Conservation (phyloP, 37 sponge, comb jelly and placozoan genomes). For the Diacarnus erythraeanus region DNA sequence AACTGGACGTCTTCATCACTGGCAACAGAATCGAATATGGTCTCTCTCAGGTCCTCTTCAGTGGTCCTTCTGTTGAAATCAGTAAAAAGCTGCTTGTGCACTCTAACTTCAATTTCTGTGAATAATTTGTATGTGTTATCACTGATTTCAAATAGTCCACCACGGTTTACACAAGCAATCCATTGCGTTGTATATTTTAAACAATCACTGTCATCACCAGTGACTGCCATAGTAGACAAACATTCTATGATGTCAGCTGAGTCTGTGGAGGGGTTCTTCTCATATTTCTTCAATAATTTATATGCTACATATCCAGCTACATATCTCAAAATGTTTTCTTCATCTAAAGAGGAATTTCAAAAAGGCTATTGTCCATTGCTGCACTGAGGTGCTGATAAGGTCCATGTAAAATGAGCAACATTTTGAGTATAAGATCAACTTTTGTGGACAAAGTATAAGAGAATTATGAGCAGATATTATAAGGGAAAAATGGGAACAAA, state of each 20-base stretch:
- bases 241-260: constrained; percentile 10
- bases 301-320: constrained; percentile 26
- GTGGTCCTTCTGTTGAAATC: not conserved
- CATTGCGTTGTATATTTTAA: constrained; percentile 23
- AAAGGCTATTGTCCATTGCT: too few relatives aligned
- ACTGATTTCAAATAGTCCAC: constrained; percentile 32
- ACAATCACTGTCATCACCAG: constrained; percentile 23
- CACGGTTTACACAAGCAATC: constrained; percentile 14
- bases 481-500: too few relatives aligned
- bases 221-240: constrained; percentile 24
- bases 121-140: constrained; percentile 22
- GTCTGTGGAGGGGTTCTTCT: not conserved
- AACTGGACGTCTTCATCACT: constrained; percentile 31
- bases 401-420: too few relatives aligned
- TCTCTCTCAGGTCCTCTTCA: not conserved
- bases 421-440: too few relatives aligned
- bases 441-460: too few relatives aligned
- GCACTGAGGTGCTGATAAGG: too few relatives aligned
- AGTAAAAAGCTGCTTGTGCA: constrained; percentile 5
- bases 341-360: too few relatives aligned
- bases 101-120: constrained; percentile 23
- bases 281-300: constrained; percentile 26
- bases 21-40: constrained; percentile 3
- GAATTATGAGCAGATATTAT: too few relatives aligned
- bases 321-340: constrained; percentile 24